phyloP scores from a whole-genome alignment of 1,140 invertebrate species.

The Riptortus pedestris region DNA sequence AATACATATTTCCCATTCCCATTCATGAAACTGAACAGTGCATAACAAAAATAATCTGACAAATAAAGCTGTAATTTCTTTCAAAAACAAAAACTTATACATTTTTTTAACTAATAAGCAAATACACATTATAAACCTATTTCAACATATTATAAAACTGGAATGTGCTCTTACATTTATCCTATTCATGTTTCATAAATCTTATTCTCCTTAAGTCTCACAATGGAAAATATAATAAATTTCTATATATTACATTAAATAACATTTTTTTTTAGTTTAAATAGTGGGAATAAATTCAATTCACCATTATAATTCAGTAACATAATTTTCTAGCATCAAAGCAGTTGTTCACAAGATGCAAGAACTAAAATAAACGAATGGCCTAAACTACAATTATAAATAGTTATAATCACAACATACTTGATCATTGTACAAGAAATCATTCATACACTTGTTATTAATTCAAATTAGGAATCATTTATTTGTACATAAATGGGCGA shows the following conservation, averaged over 20 bases:
- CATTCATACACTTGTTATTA: neutral
- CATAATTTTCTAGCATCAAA: neutral
- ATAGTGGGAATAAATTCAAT: neutral
- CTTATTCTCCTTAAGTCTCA: constrained; percentile 4
- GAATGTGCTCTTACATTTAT: constrained; percentile 14
- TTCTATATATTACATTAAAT: constrained; percentile 8
- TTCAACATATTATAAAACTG: neutral
- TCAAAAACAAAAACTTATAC: constrained; percentile 14
- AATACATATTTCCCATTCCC: constrained; percentile 23
- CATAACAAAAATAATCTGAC: constrained; percentile 17
- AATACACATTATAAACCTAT: neutral
- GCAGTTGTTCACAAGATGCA: neutral
- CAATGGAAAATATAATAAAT: constrained; percentile 16
- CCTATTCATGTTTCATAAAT: neutral
- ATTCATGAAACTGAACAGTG: constrained; percentile 25
- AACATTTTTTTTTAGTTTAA: neutral
- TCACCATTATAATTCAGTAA: neutral
- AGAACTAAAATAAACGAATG: neutral
- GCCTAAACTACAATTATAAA: constrained; percentile 18
- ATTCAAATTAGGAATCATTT: constrained; percentile 14
- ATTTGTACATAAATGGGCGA: constrained; percentile 13
- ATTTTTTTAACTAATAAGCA: constrained; percentile 2
- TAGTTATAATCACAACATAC: constrained; percentile 8
- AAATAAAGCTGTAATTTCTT: constrained; percentile 13
- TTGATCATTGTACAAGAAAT: neutral